Conservation (phyloP, 2,113 vertebrate genomes). For the Anguilla japonica region DNA sequence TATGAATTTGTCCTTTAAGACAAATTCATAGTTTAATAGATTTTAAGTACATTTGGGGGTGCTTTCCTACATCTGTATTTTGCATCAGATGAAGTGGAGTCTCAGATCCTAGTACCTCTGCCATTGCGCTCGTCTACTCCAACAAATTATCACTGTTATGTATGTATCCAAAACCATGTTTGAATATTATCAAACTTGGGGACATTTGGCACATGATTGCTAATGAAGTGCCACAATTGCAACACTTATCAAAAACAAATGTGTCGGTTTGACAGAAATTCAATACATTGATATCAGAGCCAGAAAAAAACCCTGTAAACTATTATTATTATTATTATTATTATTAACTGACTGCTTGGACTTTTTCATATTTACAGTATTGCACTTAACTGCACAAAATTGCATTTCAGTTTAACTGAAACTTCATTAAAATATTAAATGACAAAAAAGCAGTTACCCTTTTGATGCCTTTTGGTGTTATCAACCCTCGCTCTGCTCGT, state of each 20-base stretch:
- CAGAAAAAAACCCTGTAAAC: constrained; percentile 61
- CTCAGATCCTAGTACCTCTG: constrained; percentile 29
- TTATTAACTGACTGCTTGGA: constrained; percentile 62
- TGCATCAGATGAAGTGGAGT: constrained; percentile 21
- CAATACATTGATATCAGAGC: constrained; percentile 66
- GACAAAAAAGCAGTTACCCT: constrained; percentile 68
- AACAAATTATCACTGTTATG: constrained; percentile 48
- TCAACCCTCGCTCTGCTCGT: constrained; percentile 45
- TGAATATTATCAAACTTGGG: constrained; percentile 44
- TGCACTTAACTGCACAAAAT: constrained; percentile 94
- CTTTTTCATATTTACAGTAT: constrained; percentile 92
- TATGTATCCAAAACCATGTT: constrained; percentile 55
- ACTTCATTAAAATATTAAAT: constrained; percentile 77
- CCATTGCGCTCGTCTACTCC: constrained; percentile 54
- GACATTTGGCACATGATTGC: constrained; percentile 67
- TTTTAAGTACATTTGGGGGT: constrained; percentile 31
- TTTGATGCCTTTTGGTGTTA: constrained; percentile 51
- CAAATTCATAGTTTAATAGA: background rate
- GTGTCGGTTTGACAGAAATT: constrained; percentile 65
- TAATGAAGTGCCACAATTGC: constrained; percentile 50
- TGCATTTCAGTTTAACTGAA: constrained; percentile 85
- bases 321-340: constrained; percentile 48
- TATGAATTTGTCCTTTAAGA: constrained; percentile 32
- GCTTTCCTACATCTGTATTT: constrained; percentile 19
- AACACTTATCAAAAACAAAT: constrained; percentile 57